phyloP scores from a whole-genome alignment of 2,113 vertebrate genomes.

The Syngnathus typhle region DNA sequence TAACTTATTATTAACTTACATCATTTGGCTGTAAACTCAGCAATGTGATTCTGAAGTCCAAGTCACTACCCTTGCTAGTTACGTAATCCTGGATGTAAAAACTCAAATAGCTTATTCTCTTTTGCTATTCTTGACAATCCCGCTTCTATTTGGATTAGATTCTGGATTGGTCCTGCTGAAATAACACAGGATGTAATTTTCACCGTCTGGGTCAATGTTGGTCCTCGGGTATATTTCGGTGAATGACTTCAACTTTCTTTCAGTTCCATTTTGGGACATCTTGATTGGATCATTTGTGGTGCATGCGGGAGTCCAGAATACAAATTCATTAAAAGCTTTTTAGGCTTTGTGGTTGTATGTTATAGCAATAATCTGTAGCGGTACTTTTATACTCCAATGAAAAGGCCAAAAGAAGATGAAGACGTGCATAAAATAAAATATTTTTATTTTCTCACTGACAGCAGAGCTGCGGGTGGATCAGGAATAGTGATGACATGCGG shows the following conservation, averaged over 20 bases:
- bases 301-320: slow-evolving; percentile 20
- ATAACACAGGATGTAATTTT: slow-evolving; percentile 50
- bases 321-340: slow-evolving; percentile 7
- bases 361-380: background rate
- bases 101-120: background rate
- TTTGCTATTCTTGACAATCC: background rate
- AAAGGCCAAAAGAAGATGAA: slow-evolving; percentile 16
- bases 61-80: background rate
- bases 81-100: background rate
- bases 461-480: slow-evolving; percentile 13
- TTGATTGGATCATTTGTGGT: slow-evolving; percentile 28
- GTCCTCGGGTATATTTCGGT: slow-evolving; percentile 19
- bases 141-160: slow-evolving; percentile 1
- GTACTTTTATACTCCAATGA: background rate
- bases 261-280: slow-evolving; percentile 20
- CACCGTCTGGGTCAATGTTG: slow-evolving; percentile 44
- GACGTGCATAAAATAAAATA: slow-evolving; percentile 20
- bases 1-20: too few species aligned
- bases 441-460: slow-evolving; percentile 20
- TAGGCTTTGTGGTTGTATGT: background rate
- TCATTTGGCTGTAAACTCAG: too few species aligned
- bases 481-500: background rate
- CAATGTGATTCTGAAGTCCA: background rate
- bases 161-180: background rate
- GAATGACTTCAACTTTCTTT: background rate